Conservation (phyloP, 2,113 vertebrate species). For the Brachyhypopomus gauderio region DNA sequence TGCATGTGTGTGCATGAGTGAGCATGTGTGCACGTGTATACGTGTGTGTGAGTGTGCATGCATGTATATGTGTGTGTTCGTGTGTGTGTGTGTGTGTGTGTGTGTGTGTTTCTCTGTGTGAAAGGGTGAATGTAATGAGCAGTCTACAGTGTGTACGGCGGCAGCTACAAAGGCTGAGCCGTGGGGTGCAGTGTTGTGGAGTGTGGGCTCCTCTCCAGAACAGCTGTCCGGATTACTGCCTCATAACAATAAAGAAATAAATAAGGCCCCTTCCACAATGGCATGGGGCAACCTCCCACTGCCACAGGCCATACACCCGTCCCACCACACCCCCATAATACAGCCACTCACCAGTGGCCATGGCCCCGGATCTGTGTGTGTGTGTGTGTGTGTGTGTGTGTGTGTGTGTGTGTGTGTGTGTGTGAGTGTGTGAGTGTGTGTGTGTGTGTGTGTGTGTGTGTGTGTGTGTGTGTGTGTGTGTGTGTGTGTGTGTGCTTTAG, state of each 20-base stretch:
- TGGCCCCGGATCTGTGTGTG: conserved; percentile 61
- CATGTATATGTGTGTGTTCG: conserved; percentile 31
- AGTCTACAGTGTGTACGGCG: conserved; percentile 52
- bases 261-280: conserved; percentile 53
- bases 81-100: conserved; percentile 47
- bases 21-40: conserved; percentile 49
- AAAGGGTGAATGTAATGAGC: conserved; percentile 39
- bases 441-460: conserved; percentile 40
- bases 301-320: conserved; percentile 41
- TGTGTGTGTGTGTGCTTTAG: conserved; percentile 45
- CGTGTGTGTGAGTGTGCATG: conserved; percentile 11
- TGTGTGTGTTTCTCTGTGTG: conserved; percentile 20
- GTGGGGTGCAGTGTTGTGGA: conserved; percentile 49
- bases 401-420: conserved; percentile 37
- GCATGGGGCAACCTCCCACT: conserved; percentile 57
- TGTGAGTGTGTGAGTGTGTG: conserved; percentile 47
- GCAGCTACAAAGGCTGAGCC: conserved; percentile 50
- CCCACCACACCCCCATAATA: conserved; percentile 65
- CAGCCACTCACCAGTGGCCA: conserved; percentile 53
- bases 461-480: conserved; percentile 37
- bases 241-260: conserved; percentile 64
- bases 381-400: conserved; percentile 38
- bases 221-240: conserved; percentile 77
- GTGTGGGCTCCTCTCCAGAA: conserved; percentile 59
- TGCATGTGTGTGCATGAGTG: conserved; percentile 21